phyloP scores from a whole-genome alignment of 2,113 vertebrate species.

The Porphyrio hochstetteri region DNA sequence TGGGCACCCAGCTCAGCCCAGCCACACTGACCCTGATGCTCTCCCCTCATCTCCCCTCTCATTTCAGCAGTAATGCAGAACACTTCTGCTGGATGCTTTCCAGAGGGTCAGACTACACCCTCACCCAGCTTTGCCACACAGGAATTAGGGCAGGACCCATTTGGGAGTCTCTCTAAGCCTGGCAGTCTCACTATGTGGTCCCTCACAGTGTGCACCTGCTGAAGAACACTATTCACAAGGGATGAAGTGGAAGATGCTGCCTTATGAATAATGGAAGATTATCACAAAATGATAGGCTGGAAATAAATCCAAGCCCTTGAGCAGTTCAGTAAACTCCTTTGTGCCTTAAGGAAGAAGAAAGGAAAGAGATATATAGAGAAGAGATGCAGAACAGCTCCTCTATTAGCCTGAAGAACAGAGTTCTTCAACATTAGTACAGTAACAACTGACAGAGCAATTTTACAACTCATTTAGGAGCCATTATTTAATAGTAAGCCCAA shows the following conservation, averaged over 20 bases:
- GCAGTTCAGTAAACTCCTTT: neutral
- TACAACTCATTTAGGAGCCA: neutral
- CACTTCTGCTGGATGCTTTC: neutral
- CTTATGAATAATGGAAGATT: slow-evolving; percentile 3
- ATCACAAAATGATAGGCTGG: neutral
- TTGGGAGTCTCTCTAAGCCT: neutral
- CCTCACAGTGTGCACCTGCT: neutral
- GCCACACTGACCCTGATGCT: neutral
- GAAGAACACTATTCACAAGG: neutral
- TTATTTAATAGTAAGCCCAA: neutral
- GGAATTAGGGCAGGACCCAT: neutral
- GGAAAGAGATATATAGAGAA: neutral
- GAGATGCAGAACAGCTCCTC: neutral
- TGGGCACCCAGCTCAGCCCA: neutral
- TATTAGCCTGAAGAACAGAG: neutral
- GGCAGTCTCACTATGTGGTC: neutral
- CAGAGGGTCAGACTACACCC: neutral
- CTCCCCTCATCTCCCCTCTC: neutral
- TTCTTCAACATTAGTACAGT: neutral
- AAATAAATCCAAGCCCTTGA: neutral
- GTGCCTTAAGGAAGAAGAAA: neutral
- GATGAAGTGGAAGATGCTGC: neutral
- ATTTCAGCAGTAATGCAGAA: neutral
- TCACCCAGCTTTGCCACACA: neutral
- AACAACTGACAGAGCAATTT: neutral